Evolutionary conservation across 2,888 invertebrate genomes (phyloP), one percentile per base, ranked within the genome.

Genomic region (Lasioglossum villosulum): DNA sequence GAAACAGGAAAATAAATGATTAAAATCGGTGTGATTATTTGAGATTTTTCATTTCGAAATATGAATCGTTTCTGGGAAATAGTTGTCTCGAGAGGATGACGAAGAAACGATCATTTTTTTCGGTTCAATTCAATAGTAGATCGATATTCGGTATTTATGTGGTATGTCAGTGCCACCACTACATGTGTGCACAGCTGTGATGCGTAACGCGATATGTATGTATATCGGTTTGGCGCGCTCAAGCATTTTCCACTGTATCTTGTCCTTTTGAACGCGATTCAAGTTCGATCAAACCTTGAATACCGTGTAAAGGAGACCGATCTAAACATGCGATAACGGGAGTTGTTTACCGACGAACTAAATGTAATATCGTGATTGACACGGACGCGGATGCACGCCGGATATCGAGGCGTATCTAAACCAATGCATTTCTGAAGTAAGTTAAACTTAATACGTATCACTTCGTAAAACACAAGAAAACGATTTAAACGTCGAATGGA

Each of bases 211-310:
- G 80, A 83, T 81, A 75, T 68, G 79, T 77, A 75, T 59, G 77
- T 77, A 75, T 42, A 74, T 80, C 68, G 84, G 63, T 85, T 86
- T 85, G 81, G 85, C 86, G 86, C 86, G 85, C 78, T 76, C 48
- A 34, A 68, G 70, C 45, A 73, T 86, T 76, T 79, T 75, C 45
- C 4, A 48, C 42, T 63, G 75, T 72, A 45, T 59, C 66, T 76
- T 16, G 71, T 76, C 42, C 42, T 78, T 78, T 63, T 14, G 52
- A 75, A 74, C 42, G 48, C 12, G n/a, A 68, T 80, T 80, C 59
- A 42, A 75, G 23, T 27, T 71, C 12, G 16, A 27, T 27, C 10
- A 14, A 80, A 63, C 74, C 75, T 78, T 45, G 71, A 56, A 66
- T 70, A 42, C 30, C 37, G 16, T 45, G 56, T 52, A 78, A 78